Percentiles rank a stretch among this genome's conserved stretches.
Evolutionary conservation across 2,113 vertebrate species (phyloP).

Genomic region (Cercocebus atys): DNA sequence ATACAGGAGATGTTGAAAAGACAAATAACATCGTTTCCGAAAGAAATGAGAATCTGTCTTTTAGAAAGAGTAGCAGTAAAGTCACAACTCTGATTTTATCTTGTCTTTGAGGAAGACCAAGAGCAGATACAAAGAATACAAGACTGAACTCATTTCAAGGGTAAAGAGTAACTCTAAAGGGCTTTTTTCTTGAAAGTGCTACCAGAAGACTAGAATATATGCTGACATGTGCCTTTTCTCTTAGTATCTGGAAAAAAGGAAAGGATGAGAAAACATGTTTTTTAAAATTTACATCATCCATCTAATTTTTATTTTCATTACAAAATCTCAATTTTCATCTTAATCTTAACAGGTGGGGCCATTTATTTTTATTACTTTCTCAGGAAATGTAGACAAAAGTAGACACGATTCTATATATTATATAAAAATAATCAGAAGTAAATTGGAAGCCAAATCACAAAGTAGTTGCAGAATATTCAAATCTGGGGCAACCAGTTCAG

Average conservation of each 20-base stretch:
- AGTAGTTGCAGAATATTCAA: neutral
- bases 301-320: conserved; percentile 29
- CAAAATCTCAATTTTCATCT: neutral
- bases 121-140: neutral
- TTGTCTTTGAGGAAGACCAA: neutral
- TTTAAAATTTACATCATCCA: neutral
- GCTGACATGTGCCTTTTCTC: neutral
- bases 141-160: conserved; percentile 4
- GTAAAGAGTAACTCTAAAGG: neutral
- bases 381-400: neutral
- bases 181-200: neutral
- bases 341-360: neutral
- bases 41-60: neutral
- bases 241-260: neutral
- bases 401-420: neutral
- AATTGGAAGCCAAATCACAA: neutral
- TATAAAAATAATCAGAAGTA: neutral
- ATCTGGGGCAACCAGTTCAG: neutral
- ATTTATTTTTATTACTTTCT: neutral
- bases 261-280: neutral
- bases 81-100: neutral
- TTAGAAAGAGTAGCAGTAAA: neutral
- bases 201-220: neutral
- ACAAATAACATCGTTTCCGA: neutral
- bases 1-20: neutral